Evolutionary conservation across 2,797 vertebrate genomes (phyloP).

Genomic region (Rachycentron canadum): DNA sequence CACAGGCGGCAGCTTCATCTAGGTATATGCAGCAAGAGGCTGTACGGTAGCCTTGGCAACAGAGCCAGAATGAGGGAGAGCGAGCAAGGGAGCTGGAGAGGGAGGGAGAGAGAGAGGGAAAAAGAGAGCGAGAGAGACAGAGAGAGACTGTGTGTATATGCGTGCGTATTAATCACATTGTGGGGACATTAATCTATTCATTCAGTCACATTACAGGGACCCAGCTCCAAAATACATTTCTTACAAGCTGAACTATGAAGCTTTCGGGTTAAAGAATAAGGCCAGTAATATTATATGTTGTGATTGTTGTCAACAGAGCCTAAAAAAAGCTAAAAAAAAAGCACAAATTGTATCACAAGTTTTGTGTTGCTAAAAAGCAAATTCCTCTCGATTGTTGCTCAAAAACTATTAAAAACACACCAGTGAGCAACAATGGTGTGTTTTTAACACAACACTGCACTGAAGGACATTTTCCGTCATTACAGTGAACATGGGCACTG

Average conservation of each 20-base stretch:
- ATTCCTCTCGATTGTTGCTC: background rate
- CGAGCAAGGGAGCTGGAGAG: slow-evolving; percentile 50
- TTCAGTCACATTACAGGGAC: slow-evolving; percentile 31
- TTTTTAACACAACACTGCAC: background rate
- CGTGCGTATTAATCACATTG: slow-evolving; percentile 62
- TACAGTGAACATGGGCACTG: slow-evolving; percentile 12
- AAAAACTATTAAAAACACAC: background rate
- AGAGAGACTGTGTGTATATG: slow-evolving; percentile 26
- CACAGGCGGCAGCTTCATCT: slow-evolving; percentile 83
- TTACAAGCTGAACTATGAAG: slow-evolving; percentile 12
- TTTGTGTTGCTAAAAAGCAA: background rate
- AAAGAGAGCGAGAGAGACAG: slow-evolving; percentile 26
- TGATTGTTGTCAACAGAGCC: background rate
- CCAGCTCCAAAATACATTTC: slow-evolving; percentile 26
- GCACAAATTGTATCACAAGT: background rate
- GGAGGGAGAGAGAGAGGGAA: slow-evolving; percentile 43
- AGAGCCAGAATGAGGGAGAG: slow-evolving; percentile 80
- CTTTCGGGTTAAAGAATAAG: slow-evolving; percentile 5
- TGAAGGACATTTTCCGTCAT: slow-evolving; percentile 1
- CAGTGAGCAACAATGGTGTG: too few relatives aligned
- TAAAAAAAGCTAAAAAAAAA: slow-evolving; percentile 5
- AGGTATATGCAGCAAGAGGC: slow-evolving; percentile 87
- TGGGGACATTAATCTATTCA: slow-evolving; percentile 47
- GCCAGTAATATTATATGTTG: background rate
- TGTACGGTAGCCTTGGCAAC: slow-evolving; percentile 88